Percentiles rank a stretch among this genome's conserved stretches.
Evolutionary conservation across 2,888 invertebrate genomes (phyloP).

Genomic region (Drosophila atroscutellata): DNA sequence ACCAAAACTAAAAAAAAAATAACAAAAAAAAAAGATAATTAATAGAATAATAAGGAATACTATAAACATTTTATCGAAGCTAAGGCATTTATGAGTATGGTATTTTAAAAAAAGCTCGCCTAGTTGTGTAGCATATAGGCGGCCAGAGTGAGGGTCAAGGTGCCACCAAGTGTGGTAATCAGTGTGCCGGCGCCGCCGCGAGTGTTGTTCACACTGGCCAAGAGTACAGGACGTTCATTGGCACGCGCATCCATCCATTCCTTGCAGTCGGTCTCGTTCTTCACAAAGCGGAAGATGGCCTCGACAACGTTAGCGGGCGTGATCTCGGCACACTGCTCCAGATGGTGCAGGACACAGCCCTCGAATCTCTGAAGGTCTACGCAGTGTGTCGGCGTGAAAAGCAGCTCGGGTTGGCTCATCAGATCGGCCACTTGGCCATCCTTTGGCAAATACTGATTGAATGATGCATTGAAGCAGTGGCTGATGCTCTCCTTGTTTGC

Average conservation of each 20-base stretch:
- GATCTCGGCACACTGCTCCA: conserved; percentile 89
- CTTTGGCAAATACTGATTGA: conserved; percentile 86
- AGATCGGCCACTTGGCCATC: conserved; percentile 76
- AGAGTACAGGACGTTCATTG: conserved; percentile 68
- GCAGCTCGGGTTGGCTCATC: conserved; percentile 86
- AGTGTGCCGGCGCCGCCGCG: conserved; percentile 30
- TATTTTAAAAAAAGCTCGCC: conserved; percentile 8
- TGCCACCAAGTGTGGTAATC: conserved; percentile 41
- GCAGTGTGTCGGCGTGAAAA: conserved; percentile 86
- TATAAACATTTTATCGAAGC: conserved; percentile 22
- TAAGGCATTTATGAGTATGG: conserved; percentile 30
- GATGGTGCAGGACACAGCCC: conserved; percentile 80
- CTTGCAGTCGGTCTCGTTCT: conserved; percentile 88
- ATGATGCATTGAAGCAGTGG: conserved; percentile 88
- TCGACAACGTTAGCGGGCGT: conserved; percentile 93
- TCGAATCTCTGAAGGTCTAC: conserved; percentile 82
- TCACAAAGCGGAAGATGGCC: conserved; percentile 90
- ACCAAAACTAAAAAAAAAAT: conserved; percentile 20
- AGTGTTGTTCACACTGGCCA: conserved; percentile 49
- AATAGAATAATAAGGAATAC: conserved; percentile 35
- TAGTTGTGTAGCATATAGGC: conserved; percentile 40
- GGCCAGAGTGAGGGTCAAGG: conserved; percentile 40
- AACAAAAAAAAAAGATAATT: conserved; percentile 13
- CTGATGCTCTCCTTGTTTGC: conserved; percentile 87
- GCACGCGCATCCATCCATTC: conserved; percentile 63